These are phyloP conservation scores for Neogale vison DNA, from an alignment of 2,113 vertebrate species.

Conservation along the genomic window DNA sequence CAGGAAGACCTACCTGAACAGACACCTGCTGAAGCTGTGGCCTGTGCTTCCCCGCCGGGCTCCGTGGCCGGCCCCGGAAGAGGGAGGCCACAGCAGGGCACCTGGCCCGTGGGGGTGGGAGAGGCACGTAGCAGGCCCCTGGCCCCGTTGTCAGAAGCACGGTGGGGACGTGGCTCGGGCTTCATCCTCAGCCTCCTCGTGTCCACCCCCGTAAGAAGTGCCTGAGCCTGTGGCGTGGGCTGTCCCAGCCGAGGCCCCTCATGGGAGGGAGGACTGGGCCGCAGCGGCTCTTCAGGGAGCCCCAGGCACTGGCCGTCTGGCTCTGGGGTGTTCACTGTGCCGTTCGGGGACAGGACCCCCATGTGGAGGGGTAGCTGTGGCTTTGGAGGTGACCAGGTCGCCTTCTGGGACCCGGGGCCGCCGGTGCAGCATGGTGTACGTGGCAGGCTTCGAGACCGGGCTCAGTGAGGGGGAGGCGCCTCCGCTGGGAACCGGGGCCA, in stretches of 20 bases:
- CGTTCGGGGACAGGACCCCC: not conserved
- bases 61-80: not conserved
- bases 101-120: not conserved
- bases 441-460: accelerated
- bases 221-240: not conserved
- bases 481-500: not conserved
- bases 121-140: accelerated
- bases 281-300: not conserved
- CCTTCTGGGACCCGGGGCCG: not conserved
- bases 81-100: accelerated
- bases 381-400: not conserved
- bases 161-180: not conserved
- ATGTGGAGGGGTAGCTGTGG: not conserved
- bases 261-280: not conserved
- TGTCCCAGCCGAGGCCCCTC: accelerated
- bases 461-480: not conserved
- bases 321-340: not conserved
- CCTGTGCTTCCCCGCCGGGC: accelerated
- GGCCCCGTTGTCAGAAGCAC: accelerated
- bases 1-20: not conserved
- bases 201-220: accelerated
- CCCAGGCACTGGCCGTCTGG: not conserved
- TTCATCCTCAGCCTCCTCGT: accelerated
- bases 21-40: not conserved
- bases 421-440: not conserved